Evolutionary conservation across 2,888 invertebrate species (phyloP).

Genomic region (Ichneumon xanthorius): DNA sequence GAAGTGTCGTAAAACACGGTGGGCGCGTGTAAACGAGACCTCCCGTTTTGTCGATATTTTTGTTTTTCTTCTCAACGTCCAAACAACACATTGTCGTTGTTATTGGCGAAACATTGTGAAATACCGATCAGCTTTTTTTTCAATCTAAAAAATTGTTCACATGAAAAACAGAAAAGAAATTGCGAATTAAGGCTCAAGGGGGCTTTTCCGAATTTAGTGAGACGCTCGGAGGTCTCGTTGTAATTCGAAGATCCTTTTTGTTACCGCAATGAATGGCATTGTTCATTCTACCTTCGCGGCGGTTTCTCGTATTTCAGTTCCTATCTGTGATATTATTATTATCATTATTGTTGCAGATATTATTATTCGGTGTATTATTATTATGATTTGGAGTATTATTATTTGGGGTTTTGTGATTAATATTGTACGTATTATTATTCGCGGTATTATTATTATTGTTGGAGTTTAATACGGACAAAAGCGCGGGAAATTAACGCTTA

Average conservation of each 20-base stretch:
- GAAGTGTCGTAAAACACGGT: background rate
- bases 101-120: too few relatives aligned
- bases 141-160: too few relatives aligned
- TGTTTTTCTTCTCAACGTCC: background rate
- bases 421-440: background rate
- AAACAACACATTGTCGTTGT: too few relatives aligned
- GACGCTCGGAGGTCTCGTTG: too few relatives aligned
- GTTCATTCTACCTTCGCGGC: background rate
- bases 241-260: too few relatives aligned
- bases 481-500: constrained; percentile 37
- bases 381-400: background rate
- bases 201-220: too few relatives aligned
- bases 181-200: too few relatives aligned
- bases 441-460: background rate
- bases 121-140: too few relatives aligned
- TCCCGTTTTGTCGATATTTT: background rate
- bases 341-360: background rate
- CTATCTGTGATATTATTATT: background rate
- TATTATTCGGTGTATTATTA: background rate
- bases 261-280: background rate
- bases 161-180: background rate
- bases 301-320: background rate
- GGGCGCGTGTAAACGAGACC: background rate
- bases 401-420: background rate
- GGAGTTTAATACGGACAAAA: constrained; percentile 18